These are phyloP conservation scores for Brienomyrus brachyistius DNA, from an alignment of 2,113 vertebrate species.

Conservation along the genomic window DNA sequence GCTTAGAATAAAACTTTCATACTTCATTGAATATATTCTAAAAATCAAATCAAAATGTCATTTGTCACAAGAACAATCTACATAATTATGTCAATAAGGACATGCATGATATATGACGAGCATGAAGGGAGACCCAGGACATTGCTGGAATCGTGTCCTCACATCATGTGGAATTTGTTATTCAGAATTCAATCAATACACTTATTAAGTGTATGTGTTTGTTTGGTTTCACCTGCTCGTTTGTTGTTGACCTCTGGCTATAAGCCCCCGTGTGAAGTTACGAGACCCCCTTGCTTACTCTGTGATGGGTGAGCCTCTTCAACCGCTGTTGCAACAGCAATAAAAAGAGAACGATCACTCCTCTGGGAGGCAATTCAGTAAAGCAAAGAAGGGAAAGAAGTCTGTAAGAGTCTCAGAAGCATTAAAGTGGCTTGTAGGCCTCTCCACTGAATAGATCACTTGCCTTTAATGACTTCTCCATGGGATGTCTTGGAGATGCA, in stretches of 20 bases:
- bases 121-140: background rate
- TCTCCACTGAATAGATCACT: background rate
- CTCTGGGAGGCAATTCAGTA: background rate
- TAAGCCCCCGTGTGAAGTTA: background rate
- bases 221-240: background rate
- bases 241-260: background rate
- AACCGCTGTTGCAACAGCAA: background rate
- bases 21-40: background rate
- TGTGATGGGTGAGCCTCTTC: background rate
- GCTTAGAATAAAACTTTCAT: background rate
- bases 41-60: background rate
- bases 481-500: conserved; percentile 4
- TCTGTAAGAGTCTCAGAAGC: background rate
- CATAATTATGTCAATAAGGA: background rate
- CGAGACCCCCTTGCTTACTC: background rate
- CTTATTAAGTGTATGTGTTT: background rate
- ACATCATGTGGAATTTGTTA: background rate
- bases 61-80: background rate
- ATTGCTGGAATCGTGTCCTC: background rate
- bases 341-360: background rate
- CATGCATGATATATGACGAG: background rate
- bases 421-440: background rate
- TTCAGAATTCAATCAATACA: background rate
- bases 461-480: background rate
- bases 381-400: background rate